Evolutionary conservation across 2,888 invertebrate species (phyloP).

Genomic region (Cyrtodaria siliqua): DNA sequence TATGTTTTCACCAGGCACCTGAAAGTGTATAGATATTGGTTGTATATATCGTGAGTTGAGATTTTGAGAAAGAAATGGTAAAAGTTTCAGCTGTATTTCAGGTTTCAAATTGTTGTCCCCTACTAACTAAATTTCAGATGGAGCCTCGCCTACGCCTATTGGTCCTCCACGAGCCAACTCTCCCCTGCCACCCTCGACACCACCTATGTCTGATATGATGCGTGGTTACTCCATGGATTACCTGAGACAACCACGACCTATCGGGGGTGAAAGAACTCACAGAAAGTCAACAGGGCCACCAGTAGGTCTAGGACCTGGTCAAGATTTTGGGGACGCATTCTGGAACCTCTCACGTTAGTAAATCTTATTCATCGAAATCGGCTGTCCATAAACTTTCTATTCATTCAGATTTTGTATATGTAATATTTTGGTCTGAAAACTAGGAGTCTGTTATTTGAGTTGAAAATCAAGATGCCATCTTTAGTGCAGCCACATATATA

Average conservation of each 20-base stretch:
- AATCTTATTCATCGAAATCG: too few relatives aligned
- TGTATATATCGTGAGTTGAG: too few relatives aligned
- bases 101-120: too few relatives aligned
- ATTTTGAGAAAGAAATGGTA: too few relatives aligned
- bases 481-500: too few relatives aligned
- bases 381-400: too few relatives aligned
- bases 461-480: too few relatives aligned
- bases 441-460: too few relatives aligned
- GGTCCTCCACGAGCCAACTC: conserved; percentile 71
- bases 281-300: conserved; percentile 69
- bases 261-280: conserved; percentile 86
- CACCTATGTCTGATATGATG: conserved; percentile 64
- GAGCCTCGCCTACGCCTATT: conserved; percentile 70
- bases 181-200: conserved; percentile 71
- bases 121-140: conserved; percentile 68
- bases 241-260: conserved; percentile 83
- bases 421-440: too few relatives aligned
- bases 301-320: conserved; percentile 25
- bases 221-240: conserved; percentile 71
- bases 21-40: background rate
- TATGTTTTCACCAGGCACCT: background rate
- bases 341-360: conserved; percentile 50
- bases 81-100: too few relatives aligned
- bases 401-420: too few relatives aligned
- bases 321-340: conserved; percentile 58